Percentiles rank a stretch among this genome's conserved stretches.
phyloP scores from a whole-genome alignment of 2,797 vertebrate genomes.

The Melanitta fusca region DNA sequence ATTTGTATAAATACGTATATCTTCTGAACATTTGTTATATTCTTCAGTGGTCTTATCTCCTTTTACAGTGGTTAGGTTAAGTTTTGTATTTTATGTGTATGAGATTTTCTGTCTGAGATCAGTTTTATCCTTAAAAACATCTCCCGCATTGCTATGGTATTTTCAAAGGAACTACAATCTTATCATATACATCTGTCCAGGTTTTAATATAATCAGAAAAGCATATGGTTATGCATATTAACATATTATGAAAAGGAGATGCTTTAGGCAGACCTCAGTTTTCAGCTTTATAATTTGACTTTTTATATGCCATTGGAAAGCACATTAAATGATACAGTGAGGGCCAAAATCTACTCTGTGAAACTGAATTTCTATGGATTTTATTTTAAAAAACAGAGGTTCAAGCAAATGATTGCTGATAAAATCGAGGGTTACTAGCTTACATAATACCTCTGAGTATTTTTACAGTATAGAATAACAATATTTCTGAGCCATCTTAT shows the following conservation, averaged over 20 bases:
- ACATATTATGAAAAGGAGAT: background rate
- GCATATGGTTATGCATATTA: constrained; percentile 46
- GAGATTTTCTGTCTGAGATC: background rate
- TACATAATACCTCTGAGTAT: background rate
- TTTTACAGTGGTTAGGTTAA: background rate
- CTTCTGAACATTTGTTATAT: background rate
- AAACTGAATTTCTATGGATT: background rate
- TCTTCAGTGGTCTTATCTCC: background rate
- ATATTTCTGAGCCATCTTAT: background rate
- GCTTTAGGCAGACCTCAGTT: background rate
- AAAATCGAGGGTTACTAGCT: background rate
- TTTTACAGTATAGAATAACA: background rate
- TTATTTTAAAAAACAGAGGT: background rate
- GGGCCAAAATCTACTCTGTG: background rate
- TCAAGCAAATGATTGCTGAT: background rate
- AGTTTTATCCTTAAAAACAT: background rate
- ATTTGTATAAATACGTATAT: background rate
- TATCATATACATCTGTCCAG: background rate
- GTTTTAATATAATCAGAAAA: constrained; percentile 52
- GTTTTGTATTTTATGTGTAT: background rate
- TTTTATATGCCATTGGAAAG: background rate
- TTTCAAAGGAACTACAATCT: background rate
- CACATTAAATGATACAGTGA: background rate
- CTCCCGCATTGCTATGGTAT: background rate
- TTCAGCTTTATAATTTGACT: constrained; percentile 18